Evolutionary conservation across 2,797 vertebrate genomes (phyloP).

Genomic region (Myotis myotis): DNA sequence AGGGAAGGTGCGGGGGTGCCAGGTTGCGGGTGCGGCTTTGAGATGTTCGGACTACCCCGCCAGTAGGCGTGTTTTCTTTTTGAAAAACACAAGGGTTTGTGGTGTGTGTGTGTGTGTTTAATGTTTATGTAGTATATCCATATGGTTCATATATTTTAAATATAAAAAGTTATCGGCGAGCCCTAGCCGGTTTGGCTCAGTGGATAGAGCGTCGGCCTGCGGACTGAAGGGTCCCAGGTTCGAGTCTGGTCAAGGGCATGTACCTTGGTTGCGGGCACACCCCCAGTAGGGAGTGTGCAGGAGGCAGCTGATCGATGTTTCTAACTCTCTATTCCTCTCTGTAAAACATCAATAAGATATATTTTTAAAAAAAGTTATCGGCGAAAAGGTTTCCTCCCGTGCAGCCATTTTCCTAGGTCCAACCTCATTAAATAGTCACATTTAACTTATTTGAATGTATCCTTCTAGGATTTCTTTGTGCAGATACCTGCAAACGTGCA

Average conservation of each 20-base stretch:
- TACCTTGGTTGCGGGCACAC: too few relatives aligned
- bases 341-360: too few relatives aligned
- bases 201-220: too few relatives aligned
- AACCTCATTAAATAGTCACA: not conserved
- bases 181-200: too few relatives aligned
- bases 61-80: not conserved
- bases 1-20: not conserved
- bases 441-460: not conserved
- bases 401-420: not conserved
- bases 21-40: not conserved
- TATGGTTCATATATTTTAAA: not conserved
- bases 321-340: too few relatives aligned
- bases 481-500: not conserved
- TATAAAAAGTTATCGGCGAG: not conserved
- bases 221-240: too few relatives aligned
- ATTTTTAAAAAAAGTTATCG: not conserved
- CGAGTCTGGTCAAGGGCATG: too few relatives aligned
- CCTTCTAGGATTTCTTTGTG: constrained; percentile 35
- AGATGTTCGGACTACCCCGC: not conserved
- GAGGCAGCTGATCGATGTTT: too few relatives aligned
- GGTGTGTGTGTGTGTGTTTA: not conserved
- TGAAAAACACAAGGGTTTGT: not conserved
- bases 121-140: not conserved
- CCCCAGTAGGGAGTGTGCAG: too few relatives aligned
- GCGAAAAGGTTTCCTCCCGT: not conserved